Evolutionary conservation across 2,888 invertebrate species (phyloP).

Genomic region (Plusia festucae): DNA sequence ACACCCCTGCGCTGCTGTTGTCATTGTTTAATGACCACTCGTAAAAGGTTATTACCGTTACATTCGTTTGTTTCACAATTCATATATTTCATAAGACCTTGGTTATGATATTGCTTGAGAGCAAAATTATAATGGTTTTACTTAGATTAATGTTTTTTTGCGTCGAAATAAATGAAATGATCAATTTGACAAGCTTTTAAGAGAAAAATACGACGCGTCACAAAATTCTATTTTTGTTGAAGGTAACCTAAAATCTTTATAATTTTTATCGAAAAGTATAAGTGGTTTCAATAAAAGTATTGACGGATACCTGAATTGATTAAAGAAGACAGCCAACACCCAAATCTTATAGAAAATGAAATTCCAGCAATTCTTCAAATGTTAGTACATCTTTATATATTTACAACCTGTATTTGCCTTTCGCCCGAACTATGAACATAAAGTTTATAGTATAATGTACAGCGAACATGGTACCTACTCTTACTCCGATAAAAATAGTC

Average conservation of each 20-base stretch:
- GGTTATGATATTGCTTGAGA: conserved; percentile 28
- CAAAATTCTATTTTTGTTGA: conserved; percentile 5
- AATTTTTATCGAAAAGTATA: background rate
- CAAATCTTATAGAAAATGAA: conserved; percentile 6
- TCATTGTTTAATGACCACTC: conserved; percentile 76
- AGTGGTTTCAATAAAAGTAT: conserved; percentile 16
- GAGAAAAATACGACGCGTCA: conserved; percentile 2
- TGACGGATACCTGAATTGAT: conserved; percentile 10
- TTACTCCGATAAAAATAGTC: conserved; percentile 32
- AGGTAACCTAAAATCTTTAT: background rate
- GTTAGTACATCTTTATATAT: no score
- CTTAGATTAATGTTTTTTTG: conserved; percentile 36
- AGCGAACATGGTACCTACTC: conserved; percentile 26
- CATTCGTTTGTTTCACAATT: conserved; percentile 64
- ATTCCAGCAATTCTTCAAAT: background rate
- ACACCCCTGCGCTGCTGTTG: conserved; percentile 61
- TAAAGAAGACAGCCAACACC: conserved; percentile 17
- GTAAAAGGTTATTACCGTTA: conserved; percentile 73
- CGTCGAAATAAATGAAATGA: background rate
- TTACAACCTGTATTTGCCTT: no score
- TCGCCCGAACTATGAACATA: background rate
- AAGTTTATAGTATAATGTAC: conserved; percentile 14
- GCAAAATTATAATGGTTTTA: conserved; percentile 32
- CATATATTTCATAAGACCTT: conserved; percentile 55
- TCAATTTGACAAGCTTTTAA: background rate